Evolutionary conservation across 2,888 invertebrate species (phyloP).

Genomic region (Phengaris alcon): DNA sequence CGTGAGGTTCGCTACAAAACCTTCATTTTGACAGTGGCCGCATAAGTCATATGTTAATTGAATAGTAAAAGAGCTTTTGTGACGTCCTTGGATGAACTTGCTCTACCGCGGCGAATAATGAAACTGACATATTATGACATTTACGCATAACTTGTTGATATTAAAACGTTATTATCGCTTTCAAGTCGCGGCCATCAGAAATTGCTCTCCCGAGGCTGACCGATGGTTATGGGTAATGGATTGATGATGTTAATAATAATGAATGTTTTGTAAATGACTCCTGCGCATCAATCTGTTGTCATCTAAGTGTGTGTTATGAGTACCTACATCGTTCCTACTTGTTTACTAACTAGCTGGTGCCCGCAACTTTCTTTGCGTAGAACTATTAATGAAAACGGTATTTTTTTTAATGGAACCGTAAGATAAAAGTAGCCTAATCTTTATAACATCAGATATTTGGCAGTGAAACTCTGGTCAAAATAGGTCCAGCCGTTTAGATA

Average conservation of each 20-base stretch:
- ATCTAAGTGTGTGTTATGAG: not conserved
- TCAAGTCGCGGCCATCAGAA: not conserved
- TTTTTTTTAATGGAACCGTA: no score
- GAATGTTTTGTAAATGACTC: not conserved
- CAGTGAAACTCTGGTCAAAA: no score
- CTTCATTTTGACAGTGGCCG: slow-evolving; percentile 15
- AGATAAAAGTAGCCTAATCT: no score
- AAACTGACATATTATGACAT: slow-evolving; percentile 7
- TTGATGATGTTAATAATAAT: not conserved
- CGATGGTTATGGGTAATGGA: not conserved
- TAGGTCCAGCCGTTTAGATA: no score
- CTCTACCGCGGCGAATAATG: not conserved
- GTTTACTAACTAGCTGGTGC: no score
- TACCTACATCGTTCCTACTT: no score
- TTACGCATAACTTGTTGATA: slow-evolving; percentile 21
- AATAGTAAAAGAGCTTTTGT: not conserved
- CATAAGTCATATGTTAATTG: not conserved
- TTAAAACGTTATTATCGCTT: not conserved
- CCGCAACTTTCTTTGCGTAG: no score
- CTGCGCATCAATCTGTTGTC: no score
- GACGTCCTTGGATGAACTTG: not conserved
- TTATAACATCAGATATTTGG: no score
- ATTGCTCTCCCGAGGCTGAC: not conserved
- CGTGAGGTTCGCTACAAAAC: slow-evolving; percentile 7
- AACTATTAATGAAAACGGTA: no score